Percentiles rank a stretch among this genome's conserved stretches.
phyloP scores from a whole-genome alignment of 2,113 vertebrate species.

The Chelonoidis abingdonii region DNA sequence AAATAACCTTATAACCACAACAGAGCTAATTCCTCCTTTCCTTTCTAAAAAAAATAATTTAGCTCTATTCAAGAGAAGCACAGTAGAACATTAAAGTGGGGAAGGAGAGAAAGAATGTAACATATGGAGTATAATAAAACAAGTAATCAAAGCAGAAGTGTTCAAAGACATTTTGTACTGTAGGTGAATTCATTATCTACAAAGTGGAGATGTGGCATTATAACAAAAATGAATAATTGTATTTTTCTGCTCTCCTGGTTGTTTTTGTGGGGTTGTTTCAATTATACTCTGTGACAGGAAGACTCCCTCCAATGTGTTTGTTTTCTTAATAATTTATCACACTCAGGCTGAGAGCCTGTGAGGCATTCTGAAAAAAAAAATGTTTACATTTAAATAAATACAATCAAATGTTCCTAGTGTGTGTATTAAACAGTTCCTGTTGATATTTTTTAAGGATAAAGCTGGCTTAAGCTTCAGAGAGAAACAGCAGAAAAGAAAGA shows the following conservation, averaged over 20 bases:
- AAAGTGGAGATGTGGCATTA: background rate
- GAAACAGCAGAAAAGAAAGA: background rate
- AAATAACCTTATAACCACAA: background rate
- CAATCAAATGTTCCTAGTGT: background rate
- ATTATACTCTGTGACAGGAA: background rate
- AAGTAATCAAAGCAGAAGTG: background rate
- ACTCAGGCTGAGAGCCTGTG: background rate
- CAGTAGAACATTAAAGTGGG: background rate
- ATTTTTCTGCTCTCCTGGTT: background rate
- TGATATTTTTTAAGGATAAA: background rate
- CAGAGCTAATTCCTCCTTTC: background rate
- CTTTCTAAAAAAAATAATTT: rapidly evolving
- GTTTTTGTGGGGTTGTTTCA: background rate
- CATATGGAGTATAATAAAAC: background rate
- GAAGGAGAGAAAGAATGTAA: background rate
- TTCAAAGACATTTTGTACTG: background rate
- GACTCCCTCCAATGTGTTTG: background rate
- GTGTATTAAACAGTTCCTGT: background rate
- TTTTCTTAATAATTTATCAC: background rate
- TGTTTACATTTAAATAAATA: background rate
- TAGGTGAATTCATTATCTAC: background rate
- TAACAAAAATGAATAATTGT: background rate
- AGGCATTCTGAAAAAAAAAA: background rate
- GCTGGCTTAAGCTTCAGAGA: background rate
- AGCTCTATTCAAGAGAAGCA: background rate